Base-by-base conservation (phyloP, 2,797 vertebrate genomes). In the Anguilla marmorata region DNA sequence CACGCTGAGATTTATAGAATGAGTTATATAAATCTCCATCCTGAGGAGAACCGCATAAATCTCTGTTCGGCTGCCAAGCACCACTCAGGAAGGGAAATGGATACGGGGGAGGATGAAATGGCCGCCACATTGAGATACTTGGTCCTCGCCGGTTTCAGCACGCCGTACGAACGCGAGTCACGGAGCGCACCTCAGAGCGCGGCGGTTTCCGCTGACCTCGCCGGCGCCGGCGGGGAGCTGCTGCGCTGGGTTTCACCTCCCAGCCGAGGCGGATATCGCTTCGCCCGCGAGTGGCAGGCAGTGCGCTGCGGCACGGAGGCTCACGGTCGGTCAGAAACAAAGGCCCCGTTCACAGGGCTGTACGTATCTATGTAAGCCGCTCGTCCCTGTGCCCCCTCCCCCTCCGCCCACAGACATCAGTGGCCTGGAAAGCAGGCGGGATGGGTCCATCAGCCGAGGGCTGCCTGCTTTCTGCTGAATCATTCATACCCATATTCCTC, bases 1-100 rank as follows among this genome's bases (percentile, higher is more conserved):
- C 41, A 50, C 45, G 8, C 79, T 82, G 45, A 82, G 79, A 82
- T 82, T 82, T 50, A 82, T 82, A n/a, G 11, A 82, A 82, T 82
- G 27, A 82, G 45, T 82, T 48, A 82, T 21, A 82, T 50, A 82
- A 48, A 82, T 48, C 79, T 48, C 79, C 16, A 33, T 24, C 45
- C 45, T 45, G 19, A 48, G 19, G 19, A 41, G 16, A 82, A 5
- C 79, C 74, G 8, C 79, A 50, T 82, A 50, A 82, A 82, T 82
- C 79, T 82, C 79, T 50, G 79, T 50, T 50, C 79, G 50, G 79
- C 37, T 82, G 79, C 79, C 79, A 82, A n/a, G 50, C 19, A 11
- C 37, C 76, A n/a, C 41, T 48, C 41, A 48, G 21, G 45, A 19
- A n/a, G 24, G 37, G 45, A 82, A 82, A 82, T 82, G 41, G 41